Conservation (phyloP, 2,113 vertebrate species). For the Gymnorhina tibicen region DNA sequence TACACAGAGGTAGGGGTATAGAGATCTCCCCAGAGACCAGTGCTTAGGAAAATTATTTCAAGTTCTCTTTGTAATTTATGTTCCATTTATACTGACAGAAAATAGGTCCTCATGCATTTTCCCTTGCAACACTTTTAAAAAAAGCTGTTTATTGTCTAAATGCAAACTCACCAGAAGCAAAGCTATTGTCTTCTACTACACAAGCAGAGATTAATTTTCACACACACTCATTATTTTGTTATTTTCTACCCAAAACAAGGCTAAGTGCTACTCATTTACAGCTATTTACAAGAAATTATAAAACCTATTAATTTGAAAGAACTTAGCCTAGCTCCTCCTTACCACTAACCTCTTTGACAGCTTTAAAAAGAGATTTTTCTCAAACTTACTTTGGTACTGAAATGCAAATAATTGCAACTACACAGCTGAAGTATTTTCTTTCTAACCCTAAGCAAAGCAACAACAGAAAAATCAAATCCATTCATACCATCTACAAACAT, state of each 20-base stretch:
- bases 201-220: background rate
- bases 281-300: background rate
- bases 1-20: background rate
- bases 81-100: background rate
- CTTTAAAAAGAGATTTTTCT: background rate
- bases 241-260: background rate
- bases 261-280: background rate
- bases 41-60: background rate
- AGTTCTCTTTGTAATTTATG: background rate
- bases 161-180: background rate
- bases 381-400: background rate
- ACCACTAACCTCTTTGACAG: background rate
- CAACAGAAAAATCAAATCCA: background rate
- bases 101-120: background rate
- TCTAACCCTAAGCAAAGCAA: background rate
- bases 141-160: background rate
- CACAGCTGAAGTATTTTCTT: background rate
- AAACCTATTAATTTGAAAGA: background rate
- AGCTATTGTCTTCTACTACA: background rate
- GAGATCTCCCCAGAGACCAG: background rate
- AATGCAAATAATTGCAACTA: background rate
- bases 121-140: background rate
- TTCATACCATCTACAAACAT: background rate
- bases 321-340: background rate
- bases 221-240: background rate